Conservation (phyloP, 2,888 invertebrate genomes). For the Epinotia brunnichana region DNA sequence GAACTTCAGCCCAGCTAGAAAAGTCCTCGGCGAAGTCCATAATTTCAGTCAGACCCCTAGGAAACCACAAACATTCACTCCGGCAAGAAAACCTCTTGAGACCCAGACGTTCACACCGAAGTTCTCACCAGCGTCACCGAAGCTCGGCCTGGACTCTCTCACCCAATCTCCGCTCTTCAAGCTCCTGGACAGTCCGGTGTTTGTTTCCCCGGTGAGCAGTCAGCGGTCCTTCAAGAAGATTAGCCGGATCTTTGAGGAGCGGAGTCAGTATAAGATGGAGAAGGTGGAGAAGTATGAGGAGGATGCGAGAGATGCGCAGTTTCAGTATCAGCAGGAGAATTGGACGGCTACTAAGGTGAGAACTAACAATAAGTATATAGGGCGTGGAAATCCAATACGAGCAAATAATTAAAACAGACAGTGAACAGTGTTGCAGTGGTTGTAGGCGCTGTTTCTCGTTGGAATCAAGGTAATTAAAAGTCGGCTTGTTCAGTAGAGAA, state of each 20-base stretch:
- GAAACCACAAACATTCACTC: constrained; percentile 13
- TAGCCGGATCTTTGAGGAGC: constrained; percentile 69
- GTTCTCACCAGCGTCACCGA: constrained; percentile 45
- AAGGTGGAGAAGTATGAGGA: constrained; percentile 69
- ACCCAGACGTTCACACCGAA: constrained; percentile 39
- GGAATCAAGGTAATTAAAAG: too few species aligned
- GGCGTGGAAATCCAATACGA: too few species aligned
- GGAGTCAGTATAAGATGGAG: constrained; percentile 69
- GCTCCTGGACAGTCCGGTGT: constrained; percentile 12
- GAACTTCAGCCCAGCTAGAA: constrained; percentile 41
- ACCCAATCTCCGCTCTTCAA: constrained; percentile 20
- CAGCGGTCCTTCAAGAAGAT: constrained; percentile 62
- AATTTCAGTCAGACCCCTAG: constrained; percentile 44
- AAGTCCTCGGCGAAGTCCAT: constrained; percentile 58
- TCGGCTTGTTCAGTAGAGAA: too few species aligned
- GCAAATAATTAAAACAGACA: too few species aligned
- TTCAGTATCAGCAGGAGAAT: constrained; percentile 57
- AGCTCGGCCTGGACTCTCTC: neutral
- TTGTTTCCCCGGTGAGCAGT: constrained; percentile 44
- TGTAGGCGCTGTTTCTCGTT: too few species aligned
- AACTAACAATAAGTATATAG: neutral
- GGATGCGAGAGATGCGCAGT: constrained; percentile 72
- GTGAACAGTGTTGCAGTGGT: too few species aligned
- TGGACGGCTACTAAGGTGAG: constrained; percentile 71
- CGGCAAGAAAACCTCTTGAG: constrained; percentile 43